Evolutionary conservation across 2,113 vertebrate genomes (phyloP).

Genomic region (Gobiocypris rarus): DNA sequence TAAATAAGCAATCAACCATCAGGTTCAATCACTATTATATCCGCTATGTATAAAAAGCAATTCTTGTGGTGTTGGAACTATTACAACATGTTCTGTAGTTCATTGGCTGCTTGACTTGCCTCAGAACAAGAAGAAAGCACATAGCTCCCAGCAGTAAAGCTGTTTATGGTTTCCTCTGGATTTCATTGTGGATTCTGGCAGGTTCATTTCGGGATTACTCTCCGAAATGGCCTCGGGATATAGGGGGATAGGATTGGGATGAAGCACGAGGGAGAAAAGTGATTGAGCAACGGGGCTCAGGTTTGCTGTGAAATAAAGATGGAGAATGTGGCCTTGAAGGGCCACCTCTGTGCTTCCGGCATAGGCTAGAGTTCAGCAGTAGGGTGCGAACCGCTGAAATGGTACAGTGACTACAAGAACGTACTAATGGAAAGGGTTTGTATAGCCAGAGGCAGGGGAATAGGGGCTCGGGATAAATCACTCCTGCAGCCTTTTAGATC

Average conservation of each 20-base stretch:
- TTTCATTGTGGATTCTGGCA: conserved; percentile 64
- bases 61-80: conserved; percentile 68
- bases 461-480: conserved; percentile 5
- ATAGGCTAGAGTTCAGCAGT: not conserved
- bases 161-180: conserved; percentile 58
- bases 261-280: conserved; percentile 39
- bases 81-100: conserved; percentile 73
- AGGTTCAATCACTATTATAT: conserved; percentile 76
- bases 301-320: conserved; percentile 39
- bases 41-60: conserved; percentile 77
- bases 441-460: conserved; percentile 39
- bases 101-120: conserved; percentile 78
- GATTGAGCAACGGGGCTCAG: conserved; percentile 47
- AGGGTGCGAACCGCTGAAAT: conserved; percentile 62
- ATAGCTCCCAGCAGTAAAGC: conserved; percentile 57
- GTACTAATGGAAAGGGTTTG: conserved; percentile 43
- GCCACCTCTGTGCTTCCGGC: conserved; percentile 54
- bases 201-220: conserved; percentile 64
- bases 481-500: conserved; percentile 4
- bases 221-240: conserved; percentile 59
- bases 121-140: conserved; percentile 65
- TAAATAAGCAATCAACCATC: conserved; percentile 70
- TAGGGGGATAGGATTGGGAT: conserved; percentile 50
- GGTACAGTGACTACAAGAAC: conserved; percentile 44
- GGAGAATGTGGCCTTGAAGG: conserved; percentile 40